Evolutionary conservation across 1,140 invertebrate species (phyloP), one percentile per base, ranked within the genome.

Genomic region (Cydia fagiglandana): DNA sequence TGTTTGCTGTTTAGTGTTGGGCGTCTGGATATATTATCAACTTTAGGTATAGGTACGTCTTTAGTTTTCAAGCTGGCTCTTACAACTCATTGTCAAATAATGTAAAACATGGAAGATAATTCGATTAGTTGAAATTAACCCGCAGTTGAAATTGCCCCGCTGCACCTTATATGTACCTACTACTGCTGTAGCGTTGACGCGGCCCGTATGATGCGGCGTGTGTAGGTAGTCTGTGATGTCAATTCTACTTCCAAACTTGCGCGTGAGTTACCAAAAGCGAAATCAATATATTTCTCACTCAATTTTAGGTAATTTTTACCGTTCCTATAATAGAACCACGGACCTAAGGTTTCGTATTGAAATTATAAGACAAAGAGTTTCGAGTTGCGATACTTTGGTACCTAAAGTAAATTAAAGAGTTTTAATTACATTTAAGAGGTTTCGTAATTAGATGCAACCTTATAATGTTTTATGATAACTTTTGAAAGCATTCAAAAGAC

Each of bases 401-500:
- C 20, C 4, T 61, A 10, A 20, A 61, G 20, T 61, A 61, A 61
- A 53, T 53, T 53, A 53, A 61, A 61, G 56, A 61, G 56, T 61
- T 61, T 24, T 56, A 56, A 61, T 10, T 61, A 24, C 9, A 24
- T 61, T 24, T 61, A 12, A 4, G 20, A 10, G 20, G 56, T 61
- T 61, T 24, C 56, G 17, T 61, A 61, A 61, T 61, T 61, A 61
- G 56, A 24, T 61, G 56, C 7, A 61, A 61, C 56, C 56, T 61
- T 61, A 61, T 9, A n/a, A 61, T 61, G 20, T 61, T 61, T 61
- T 61, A 53, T 53, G 4, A 12, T 53, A 24, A 61, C n/a, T 61
- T 61, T 24, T 24, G 9, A 24, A 61, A 61, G 56, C 56, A 56
- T 17, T 56, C 6, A 9, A n/a, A 56, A 6, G 47, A 0, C n/a